Evolutionary conservation across 2,113 vertebrate genomes (phyloP).

Genomic region (Pseudolaguvia tuberculata): DNA sequence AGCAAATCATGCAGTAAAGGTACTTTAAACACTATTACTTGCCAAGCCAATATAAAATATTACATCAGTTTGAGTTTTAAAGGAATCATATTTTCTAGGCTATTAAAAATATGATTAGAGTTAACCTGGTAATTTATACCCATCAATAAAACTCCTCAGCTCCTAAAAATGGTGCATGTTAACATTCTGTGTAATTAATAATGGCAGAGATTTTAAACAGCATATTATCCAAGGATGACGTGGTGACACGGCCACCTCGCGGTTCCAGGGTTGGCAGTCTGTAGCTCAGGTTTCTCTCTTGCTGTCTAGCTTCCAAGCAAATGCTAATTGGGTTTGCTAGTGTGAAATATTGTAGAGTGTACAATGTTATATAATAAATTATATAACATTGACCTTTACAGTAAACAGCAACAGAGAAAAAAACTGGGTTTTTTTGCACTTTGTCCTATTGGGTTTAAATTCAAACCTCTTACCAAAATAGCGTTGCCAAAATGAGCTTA

Average conservation of each 20-base stretch:
- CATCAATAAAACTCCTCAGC: conserved; percentile 14
- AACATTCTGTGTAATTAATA: not conserved
- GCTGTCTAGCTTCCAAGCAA: not conserved
- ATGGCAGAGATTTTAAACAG: not conserved
- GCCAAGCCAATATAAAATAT: conserved; percentile 42
- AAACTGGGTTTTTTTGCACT: too few relatives aligned
- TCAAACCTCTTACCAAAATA: too few relatives aligned
- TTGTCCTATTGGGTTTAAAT: too few relatives aligned
- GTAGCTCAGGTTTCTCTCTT: not conserved
- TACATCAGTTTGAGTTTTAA: not conserved
- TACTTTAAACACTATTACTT: conserved; percentile 44
- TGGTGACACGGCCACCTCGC: not conserved
- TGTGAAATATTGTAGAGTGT: not conserved
- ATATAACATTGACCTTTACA: too few relatives aligned
- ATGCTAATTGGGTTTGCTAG: not conserved
- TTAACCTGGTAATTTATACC: not conserved
- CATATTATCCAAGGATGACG: not conserved
- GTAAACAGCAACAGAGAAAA: too few relatives aligned
- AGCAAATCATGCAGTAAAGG: conserved; percentile 47
- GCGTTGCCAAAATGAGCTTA: too few relatives aligned
- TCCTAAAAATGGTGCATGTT: not conserved
- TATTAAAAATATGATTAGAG: conserved; percentile 15
- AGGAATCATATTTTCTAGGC: conserved; percentile 35
- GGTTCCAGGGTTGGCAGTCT: not conserved
- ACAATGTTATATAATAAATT: too few relatives aligned